These are phyloP conservation scores for Epinotia bilunana DNA, from an alignment of 2,888 invertebrate species.

Conservation along the genomic window DNA sequence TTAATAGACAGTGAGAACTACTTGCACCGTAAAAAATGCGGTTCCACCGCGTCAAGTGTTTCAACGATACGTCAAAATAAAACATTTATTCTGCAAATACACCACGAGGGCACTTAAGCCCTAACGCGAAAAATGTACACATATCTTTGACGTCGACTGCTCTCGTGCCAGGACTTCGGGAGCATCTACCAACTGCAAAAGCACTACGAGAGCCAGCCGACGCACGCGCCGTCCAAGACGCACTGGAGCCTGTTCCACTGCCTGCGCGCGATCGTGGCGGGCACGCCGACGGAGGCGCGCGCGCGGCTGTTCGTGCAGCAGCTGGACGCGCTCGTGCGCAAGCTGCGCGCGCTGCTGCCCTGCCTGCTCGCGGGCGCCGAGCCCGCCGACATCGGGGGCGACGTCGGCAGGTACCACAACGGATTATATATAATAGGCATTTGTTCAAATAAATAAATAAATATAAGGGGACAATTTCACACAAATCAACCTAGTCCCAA, in stretches of 20 bases:
- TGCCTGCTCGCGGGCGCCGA: conserved; percentile 67
- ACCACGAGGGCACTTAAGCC: no score
- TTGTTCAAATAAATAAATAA: no score
- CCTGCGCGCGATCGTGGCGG: conserved; percentile 69
- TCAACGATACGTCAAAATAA: no score
- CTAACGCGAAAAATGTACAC: no score
- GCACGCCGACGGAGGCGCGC: conserved; percentile 64
- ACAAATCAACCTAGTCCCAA: conserved; percentile 35
- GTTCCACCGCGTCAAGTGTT: no score
- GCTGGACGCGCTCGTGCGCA: conserved; percentile 69
- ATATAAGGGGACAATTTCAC: no score
- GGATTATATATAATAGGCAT: no score
- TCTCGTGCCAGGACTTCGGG: conserved; percentile 67
- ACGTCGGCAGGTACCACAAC: conserved; percentile 67
- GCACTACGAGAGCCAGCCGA: conserved; percentile 74
- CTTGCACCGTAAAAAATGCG: no score
- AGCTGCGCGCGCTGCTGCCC: conserved; percentile 68
- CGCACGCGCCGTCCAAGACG: conserved; percentile 70
- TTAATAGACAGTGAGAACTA: no score
- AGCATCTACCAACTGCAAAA: conserved; percentile 74
- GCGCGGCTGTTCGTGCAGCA: conserved; percentile 74
- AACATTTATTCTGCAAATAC: no score
- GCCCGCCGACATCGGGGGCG: conserved; percentile 69
- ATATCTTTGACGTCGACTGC: conserved; percentile 20
- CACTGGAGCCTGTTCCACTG: conserved; percentile 77